Percentiles rank a stretch among this genome's conserved stretches.
phyloP scores from a whole-genome alignment of 2,797 vertebrate genomes.

The Potorous gilbertii region DNA sequence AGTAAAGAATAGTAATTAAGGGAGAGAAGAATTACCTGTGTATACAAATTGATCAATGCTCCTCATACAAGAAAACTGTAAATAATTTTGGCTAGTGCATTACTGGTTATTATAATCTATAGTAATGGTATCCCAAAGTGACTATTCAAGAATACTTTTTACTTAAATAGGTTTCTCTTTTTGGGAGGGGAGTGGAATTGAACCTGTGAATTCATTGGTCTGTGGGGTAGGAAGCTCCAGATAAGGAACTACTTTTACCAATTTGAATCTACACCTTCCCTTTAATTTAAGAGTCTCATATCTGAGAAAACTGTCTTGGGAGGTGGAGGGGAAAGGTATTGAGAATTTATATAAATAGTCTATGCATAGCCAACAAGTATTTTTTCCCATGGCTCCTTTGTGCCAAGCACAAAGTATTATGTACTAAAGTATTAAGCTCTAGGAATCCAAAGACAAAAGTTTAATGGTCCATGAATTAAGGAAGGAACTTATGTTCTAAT shows the following conservation, averaged over 20 bases:
- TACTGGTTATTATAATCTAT: not conserved
- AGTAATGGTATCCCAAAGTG: not conserved
- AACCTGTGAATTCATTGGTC: not conserved
- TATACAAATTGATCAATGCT: not conserved
- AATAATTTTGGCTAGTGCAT: not conserved
- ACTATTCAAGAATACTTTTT: not conserved
- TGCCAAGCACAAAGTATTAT: not conserved
- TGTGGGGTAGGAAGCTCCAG: not conserved
- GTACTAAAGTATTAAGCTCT: not conserved
- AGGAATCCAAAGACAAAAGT: not conserved
- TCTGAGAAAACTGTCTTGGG: not conserved
- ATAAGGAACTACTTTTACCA: not conserved
- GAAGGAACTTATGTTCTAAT: not conserved
- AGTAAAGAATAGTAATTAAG: not conserved
- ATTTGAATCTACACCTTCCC: not conserved
- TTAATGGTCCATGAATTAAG: not conserved
- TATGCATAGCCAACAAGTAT: not conserved
- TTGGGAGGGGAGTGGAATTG: not conserved
- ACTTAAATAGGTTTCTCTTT: not conserved
- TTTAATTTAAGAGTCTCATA: not conserved
- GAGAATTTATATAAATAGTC: not conserved
- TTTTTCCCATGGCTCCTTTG: not conserved
- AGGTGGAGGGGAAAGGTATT: not conserved
- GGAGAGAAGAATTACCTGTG: not conserved
- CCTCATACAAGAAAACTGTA: not conserved